Conservation (phyloP, 2,113 vertebrate genomes). For the Ploceus nigricollis region DNA sequence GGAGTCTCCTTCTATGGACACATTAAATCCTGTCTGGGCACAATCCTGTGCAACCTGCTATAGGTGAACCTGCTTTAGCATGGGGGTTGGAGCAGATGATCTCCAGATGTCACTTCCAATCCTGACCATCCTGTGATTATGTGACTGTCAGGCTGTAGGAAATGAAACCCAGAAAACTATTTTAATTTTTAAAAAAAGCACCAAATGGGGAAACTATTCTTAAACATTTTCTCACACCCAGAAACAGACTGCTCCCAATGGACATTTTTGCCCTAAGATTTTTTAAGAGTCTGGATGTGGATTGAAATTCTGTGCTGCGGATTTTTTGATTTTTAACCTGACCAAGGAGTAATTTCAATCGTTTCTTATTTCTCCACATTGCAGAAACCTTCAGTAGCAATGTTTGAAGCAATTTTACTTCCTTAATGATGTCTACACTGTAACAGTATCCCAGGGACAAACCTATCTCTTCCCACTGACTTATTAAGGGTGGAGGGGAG, state of each 20-base stretch:
- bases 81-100: background rate
- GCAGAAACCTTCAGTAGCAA: slow-evolving; percentile 25
- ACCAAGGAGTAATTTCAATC: slow-evolving; percentile 32
- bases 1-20: background rate
- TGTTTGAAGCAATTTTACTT: slow-evolving; percentile 48
- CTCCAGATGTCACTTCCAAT: background rate
- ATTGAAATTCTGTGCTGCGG: background rate
- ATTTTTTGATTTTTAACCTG: background rate
- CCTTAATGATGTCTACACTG: slow-evolving; percentile 21
- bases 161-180: background rate
- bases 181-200: background rate
- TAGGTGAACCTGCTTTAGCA: background rate
- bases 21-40: background rate
- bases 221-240: background rate
- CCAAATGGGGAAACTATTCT: background rate
- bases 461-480: slow-evolving; percentile 33
- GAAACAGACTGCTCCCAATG: background rate
- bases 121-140: too few relatives aligned
- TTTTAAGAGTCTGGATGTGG: background rate
- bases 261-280: background rate
- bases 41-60: too few relatives aligned
- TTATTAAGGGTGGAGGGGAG: slow-evolving; percentile 20
- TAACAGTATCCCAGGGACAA: slow-evolving; percentile 37
- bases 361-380: slow-evolving; percentile 33
- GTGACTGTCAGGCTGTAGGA: background rate